These are phyloP conservation scores for Dromaius novaehollandiae DNA, from an alignment of 2,113 vertebrate genomes.

Conservation along the genomic window DNA sequence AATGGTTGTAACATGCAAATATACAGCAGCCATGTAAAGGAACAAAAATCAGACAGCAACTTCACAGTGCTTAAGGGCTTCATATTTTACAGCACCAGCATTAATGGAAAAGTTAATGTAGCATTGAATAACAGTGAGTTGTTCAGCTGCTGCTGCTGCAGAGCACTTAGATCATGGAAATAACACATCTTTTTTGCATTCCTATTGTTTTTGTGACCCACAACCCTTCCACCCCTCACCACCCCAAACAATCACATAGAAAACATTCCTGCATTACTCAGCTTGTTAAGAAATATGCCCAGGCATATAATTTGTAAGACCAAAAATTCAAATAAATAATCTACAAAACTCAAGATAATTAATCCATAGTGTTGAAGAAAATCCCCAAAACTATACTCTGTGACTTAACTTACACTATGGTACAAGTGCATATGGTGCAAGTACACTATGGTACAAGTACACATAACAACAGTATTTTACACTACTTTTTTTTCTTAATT, in stretches of 20 bases:
- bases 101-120: slow-evolving; percentile 95
- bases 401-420: neutral
- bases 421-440: neutral
- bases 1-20: slow-evolving; percentile 50
- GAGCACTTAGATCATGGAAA: slow-evolving; percentile 80
- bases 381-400: neutral
- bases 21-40: slow-evolving; percentile 32
- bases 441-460: neutral
- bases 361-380: neutral
- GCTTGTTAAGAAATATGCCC: neutral
- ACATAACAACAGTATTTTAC: neutral
- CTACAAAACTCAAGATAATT: neutral
- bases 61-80: slow-evolving; percentile 78
- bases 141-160: slow-evolving; percentile 82
- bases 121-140: slow-evolving; percentile 88
- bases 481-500: neutral
- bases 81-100: slow-evolving; percentile 84
- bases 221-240: neutral
- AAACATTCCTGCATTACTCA: neutral
- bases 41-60: slow-evolving; percentile 71
- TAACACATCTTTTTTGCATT: slow-evolving; percentile 83
- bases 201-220: slow-evolving; percentile 26
- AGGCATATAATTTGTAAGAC: neutral
- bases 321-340: neutral
- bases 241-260: neutral